Evolutionary conservation across 2,888 invertebrate genomes (phyloP).

Genomic region (Sisyra terminalis): DNA sequence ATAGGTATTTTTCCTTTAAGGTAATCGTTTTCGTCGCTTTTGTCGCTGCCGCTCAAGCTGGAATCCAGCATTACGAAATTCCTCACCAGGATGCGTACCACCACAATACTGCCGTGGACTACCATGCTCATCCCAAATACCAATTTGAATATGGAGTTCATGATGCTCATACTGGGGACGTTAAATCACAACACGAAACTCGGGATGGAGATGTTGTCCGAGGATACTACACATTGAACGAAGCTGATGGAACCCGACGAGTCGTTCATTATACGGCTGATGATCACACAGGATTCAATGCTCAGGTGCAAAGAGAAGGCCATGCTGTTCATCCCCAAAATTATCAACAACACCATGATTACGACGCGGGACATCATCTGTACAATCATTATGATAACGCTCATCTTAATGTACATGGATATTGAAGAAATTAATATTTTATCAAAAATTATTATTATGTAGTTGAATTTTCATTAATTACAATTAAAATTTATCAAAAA

Average conservation of each 20-base stretch:
- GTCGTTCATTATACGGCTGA: conserved; percentile 1
- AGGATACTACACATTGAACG: conserved; percentile 18
- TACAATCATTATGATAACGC: too few relatives aligned
- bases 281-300: background rate
- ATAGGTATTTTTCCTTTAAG: background rate
- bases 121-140: conserved; percentile 28
- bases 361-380: too few relatives aligned
- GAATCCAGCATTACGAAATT: background rate
- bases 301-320: background rate
- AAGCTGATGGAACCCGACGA: background rate
- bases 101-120: conserved; percentile 12
- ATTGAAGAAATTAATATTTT: too few relatives aligned
- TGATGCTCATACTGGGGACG: conserved; percentile 33
- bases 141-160: conserved; percentile 30
- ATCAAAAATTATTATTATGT: too few relatives aligned
- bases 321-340: background rate
- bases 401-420: too few relatives aligned
- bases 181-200: conserved; percentile 31
- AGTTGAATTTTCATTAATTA: too few relatives aligned
- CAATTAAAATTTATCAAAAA: too few relatives aligned
- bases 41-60: background rate
- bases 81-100: background rate
- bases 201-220: conserved; percentile 33
- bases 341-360: too few relatives aligned
- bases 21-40: background rate